phyloP scores from a whole-genome alignment of 1,140 invertebrate species.

The Drosophila lini region DNA sequence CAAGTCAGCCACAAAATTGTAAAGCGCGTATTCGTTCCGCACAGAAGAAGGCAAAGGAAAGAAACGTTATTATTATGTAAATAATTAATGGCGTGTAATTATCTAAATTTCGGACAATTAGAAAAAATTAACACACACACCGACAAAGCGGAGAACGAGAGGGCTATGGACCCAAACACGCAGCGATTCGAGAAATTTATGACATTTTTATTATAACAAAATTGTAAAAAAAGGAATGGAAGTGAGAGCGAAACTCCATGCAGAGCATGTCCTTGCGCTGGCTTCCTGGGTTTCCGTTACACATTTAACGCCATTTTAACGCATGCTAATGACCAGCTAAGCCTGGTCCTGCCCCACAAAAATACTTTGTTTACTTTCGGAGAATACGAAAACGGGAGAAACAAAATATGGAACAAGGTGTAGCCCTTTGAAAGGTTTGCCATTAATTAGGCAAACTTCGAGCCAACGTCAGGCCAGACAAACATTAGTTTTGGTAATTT shows the following conservation, averaged over 20 bases:
- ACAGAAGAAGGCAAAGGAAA: slow-evolving; percentile 17
- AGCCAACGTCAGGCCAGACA: slow-evolving; percentile 58
- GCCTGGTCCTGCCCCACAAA: slow-evolving; percentile 33
- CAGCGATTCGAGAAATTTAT: slow-evolving; percentile 61
- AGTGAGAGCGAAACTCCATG: slow-evolving; percentile 40
- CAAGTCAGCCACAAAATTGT: slow-evolving; percentile 75
- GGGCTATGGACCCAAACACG: slow-evolving; percentile 14
- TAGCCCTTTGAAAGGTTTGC: slow-evolving; percentile 79
- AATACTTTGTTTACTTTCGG: slow-evolving; percentile 59
- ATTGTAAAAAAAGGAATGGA: slow-evolving; percentile 32
- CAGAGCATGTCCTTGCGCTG: slow-evolving; percentile 51
- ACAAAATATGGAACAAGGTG: slow-evolving; percentile 64
- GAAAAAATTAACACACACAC: slow-evolving; percentile 74
- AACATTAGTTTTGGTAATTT: slow-evolving; percentile 78
- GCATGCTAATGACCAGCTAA: slow-evolving; percentile 72
- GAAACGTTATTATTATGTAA: slow-evolving; percentile 72
- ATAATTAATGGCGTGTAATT: slow-evolving; percentile 83
- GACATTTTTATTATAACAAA: slow-evolving; percentile 76
- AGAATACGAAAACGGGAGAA: slow-evolving; percentile 22
- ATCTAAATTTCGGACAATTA: slow-evolving; percentile 83
- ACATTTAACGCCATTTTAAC: slow-evolving; percentile 81
- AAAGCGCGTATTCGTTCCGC: slow-evolving; percentile 32
- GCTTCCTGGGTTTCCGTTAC: slow-evolving; percentile 61
- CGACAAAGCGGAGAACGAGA: neutral
- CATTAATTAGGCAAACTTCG: slow-evolving; percentile 74